A percentile compares a stretch with the other conserved stretches of the same genome.
Conservation (phyloP, 2,888 invertebrate species). For the Andrena chrysosceles region DNA sequence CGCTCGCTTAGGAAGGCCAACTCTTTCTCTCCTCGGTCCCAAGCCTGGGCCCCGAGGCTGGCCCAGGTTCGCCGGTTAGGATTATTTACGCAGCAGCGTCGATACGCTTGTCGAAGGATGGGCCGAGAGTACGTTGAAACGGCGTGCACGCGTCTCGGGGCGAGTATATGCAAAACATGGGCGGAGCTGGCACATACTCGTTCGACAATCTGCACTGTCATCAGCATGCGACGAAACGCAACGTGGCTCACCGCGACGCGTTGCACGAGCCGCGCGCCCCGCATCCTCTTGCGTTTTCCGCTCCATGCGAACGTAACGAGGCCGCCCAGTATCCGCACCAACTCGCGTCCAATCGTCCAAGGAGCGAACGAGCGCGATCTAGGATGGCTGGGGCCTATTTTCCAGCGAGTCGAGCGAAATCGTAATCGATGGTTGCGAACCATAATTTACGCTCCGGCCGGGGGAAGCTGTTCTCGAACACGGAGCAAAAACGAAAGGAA, state of each 20-base stretch:
- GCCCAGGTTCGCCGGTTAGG: constrained; percentile 61
- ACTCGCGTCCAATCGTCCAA: background rate
- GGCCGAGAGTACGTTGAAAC: constrained; percentile 46
- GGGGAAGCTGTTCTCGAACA: background rate
- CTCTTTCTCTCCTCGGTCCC: constrained; percentile 1
- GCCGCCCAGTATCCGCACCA: background rate
- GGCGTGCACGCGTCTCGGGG: constrained; percentile 47
- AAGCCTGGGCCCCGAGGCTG: background rate
- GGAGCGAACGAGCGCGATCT: background rate
- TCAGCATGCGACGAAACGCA: constrained; percentile 76
- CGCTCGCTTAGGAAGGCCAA: constrained; percentile 24
- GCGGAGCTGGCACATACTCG: constrained; percentile 75
- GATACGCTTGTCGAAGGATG: constrained; percentile 50
- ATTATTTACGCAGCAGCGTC: constrained; percentile 77
- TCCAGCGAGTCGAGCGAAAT: constrained; percentile 9
- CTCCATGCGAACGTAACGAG: constrained; percentile 23
- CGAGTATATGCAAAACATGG: constrained; percentile 75
- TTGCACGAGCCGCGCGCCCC: constrained; percentile 39
- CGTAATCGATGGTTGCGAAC: constrained; percentile 48
- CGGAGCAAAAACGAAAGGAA: constrained; percentile 28
- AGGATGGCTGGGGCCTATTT: constrained; percentile 2
- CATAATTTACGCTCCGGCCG: constrained; percentile 39
- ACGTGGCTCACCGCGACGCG: constrained; percentile 65
- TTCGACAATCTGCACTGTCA: constrained; percentile 80
- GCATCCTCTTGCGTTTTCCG: constrained; percentile 51